These are phyloP conservation scores for Endomychus coccineus DNA, from an alignment of 2,888 invertebrate species.

Conservation along the genomic window DNA sequence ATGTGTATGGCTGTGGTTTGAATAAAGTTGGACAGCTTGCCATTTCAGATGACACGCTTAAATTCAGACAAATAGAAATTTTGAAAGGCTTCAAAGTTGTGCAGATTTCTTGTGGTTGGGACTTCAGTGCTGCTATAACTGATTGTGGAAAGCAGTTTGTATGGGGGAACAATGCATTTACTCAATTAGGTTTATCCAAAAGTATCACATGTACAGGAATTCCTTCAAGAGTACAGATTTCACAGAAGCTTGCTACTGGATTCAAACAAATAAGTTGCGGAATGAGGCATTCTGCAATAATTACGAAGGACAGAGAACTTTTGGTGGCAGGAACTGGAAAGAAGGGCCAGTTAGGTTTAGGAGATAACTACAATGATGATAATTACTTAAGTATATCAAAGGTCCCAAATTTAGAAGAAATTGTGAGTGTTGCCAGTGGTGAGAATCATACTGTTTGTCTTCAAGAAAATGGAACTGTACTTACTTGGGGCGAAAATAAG, in stretches of 20 bases:
- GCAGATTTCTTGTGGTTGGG: constrained; percentile 73
- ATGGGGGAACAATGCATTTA: constrained; percentile 78
- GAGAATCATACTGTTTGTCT: constrained; percentile 69
- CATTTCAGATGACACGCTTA: constrained; percentile 45
- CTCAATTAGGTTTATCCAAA: constrained; percentile 61
- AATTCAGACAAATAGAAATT: constrained; percentile 55
- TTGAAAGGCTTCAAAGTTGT: constrained; percentile 50
- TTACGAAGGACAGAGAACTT: constrained; percentile 55
- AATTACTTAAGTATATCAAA: constrained; percentile 44
- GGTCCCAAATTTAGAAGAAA: constrained; percentile 50
- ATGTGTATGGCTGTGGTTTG: constrained; percentile 70
- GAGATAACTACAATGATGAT: constrained; percentile 41
- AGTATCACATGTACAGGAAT: constrained; percentile 42
- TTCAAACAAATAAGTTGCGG: constrained; percentile 55
- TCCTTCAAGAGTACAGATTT: constrained; percentile 41
- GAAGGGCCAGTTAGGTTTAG: constrained; percentile 62
- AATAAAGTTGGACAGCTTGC: constrained; percentile 70
- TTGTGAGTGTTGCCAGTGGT: constrained; percentile 65
- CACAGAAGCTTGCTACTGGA: constrained; percentile 44
- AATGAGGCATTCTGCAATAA: constrained; percentile 58
- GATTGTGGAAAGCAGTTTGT: constrained; percentile 61
- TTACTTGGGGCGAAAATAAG: constrained; percentile 78
- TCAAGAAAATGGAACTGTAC: constrained; percentile 52
- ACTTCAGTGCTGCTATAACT: constrained; percentile 68
- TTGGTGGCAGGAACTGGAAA: constrained; percentile 59